Conservation (phyloP, 2,113 vertebrate genomes). For the Variabilichromis moorii region DNA sequence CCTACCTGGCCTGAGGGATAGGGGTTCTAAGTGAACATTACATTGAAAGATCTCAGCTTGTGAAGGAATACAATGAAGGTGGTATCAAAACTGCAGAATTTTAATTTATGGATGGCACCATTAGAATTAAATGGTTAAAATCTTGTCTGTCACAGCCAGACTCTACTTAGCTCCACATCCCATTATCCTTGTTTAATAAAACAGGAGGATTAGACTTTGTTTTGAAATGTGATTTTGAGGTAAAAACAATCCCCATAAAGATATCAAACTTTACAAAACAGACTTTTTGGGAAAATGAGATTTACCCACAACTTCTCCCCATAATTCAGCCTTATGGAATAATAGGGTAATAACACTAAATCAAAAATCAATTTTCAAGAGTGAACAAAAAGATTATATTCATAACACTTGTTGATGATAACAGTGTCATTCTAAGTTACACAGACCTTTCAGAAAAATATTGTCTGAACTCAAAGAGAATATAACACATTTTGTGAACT, state of each 20-base stretch:
- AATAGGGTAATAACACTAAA: too few species aligned
- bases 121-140: too few species aligned
- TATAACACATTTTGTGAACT: fast-evolving
- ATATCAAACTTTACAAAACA: too few species aligned
- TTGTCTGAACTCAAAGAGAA: background rate
- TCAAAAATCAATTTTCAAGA: background rate
- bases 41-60: fast-evolving
- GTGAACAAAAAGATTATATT: background rate
- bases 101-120: fast-evolving
- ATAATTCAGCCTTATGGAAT: too few species aligned
- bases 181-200: too few species aligned
- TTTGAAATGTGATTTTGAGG: too few species aligned
- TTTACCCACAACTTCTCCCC: too few species aligned
- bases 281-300: too few species aligned
- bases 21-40: too few species aligned
- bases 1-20: too few species aligned
- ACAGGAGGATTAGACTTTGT: fast-evolving
- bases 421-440: fast-evolving
- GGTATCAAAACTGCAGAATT: fast-evolving
- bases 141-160: too few species aligned
- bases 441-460: fast-evolving
- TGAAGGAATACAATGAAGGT: too few species aligned
- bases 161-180: fast-evolving
- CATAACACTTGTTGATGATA: fast-evolving
- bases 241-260: fast-evolving